Conservation (phyloP, 2,888 invertebrate genomes). For the Sthenelais limicola region DNA sequence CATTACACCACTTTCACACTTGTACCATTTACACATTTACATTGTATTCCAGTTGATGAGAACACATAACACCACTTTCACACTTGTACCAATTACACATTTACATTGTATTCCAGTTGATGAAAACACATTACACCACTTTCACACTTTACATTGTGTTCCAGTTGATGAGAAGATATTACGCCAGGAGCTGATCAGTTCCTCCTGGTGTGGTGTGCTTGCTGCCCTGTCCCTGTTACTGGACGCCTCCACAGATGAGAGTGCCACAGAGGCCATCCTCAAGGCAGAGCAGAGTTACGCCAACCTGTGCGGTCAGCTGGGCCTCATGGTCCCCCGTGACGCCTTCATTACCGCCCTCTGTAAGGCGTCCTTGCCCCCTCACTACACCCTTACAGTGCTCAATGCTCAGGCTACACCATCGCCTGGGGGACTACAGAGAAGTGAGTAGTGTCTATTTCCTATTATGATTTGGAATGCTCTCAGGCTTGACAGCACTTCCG, state of each 20-base stretch:
- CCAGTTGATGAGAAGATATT: too few species aligned
- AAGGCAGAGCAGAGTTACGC: slow-evolving; percentile 93
- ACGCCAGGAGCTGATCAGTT: slow-evolving; percentile 87
- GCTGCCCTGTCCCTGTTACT: slow-evolving; percentile 92
- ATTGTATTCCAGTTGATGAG: too few species aligned
- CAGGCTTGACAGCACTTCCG: too few species aligned
- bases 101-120: too few species aligned
- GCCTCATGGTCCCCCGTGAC: slow-evolving; percentile 85
- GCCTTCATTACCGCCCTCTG: slow-evolving; percentile 96
- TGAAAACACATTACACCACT: too few species aligned
- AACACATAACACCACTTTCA: too few species aligned
- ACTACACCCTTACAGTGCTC: slow-evolving; percentile 92
- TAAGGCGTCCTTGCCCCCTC: slow-evolving; percentile 95
- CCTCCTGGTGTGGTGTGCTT: slow-evolving; percentile 95
- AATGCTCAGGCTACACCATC: slow-evolving; percentile 67
- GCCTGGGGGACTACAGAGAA: background rate
- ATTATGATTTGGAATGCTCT: too few species aligned
- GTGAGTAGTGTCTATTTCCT: slow-evolving; percentile 1
- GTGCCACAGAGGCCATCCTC: slow-evolving; percentile 90
- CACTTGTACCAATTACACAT: too few species aligned
- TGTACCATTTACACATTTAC: too few species aligned
- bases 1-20: too few species aligned
- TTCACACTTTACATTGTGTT: too few species aligned
- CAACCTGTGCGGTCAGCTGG: slow-evolving; percentile 88
- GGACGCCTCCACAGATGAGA: slow-evolving; percentile 95